Percentiles rank a stretch among this genome's conserved stretches.
Evolutionary conservation across 1,140 invertebrate species (phyloP).

Genomic region (Luehdorfia chinensis): DNA sequence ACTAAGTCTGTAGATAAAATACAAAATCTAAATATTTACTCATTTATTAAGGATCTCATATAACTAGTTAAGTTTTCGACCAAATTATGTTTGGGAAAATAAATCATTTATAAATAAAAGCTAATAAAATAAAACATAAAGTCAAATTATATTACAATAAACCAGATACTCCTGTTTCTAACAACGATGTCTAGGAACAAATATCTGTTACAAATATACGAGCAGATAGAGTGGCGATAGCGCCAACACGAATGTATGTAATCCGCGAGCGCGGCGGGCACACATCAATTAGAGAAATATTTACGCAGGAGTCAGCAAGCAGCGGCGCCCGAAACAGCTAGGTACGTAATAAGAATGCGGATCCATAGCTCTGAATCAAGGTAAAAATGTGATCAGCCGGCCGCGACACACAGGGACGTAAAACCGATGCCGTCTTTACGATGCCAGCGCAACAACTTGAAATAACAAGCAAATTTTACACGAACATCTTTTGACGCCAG

Average conservation of each 20-base stretch:
- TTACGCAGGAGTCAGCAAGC: constrained; percentile 52
- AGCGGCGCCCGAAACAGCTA: constrained; percentile 49
- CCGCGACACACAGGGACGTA: constrained; percentile 38
- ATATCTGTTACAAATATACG: too few species aligned
- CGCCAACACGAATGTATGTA: constrained; percentile 32
- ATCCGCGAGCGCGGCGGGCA: constrained; percentile 40
- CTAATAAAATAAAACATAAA: too few species aligned
- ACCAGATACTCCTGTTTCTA: too few species aligned
- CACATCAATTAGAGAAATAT: constrained; percentile 73
- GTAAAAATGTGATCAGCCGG: constrained; percentile 53
- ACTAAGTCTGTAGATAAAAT: neutral
- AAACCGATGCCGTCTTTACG: constrained; percentile 37
- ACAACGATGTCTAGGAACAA: too few species aligned
- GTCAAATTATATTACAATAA: too few species aligned
- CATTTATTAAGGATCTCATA: too few species aligned
- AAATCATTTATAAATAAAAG: constrained; percentile 4
- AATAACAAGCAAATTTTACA: constrained; percentile 1
- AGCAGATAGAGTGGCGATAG: constrained; percentile 1
- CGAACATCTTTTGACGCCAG: neutral
- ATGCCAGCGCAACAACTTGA: constrained; percentile 15
- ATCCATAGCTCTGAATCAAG: constrained; percentile 67
- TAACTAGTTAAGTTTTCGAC: too few species aligned
- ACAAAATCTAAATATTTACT: too few species aligned
- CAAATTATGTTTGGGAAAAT: too few species aligned
- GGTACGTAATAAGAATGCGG: constrained; percentile 71